phyloP scores from a whole-genome alignment of 1,140 invertebrate genomes.

The Zaprionus inermis region DNA sequence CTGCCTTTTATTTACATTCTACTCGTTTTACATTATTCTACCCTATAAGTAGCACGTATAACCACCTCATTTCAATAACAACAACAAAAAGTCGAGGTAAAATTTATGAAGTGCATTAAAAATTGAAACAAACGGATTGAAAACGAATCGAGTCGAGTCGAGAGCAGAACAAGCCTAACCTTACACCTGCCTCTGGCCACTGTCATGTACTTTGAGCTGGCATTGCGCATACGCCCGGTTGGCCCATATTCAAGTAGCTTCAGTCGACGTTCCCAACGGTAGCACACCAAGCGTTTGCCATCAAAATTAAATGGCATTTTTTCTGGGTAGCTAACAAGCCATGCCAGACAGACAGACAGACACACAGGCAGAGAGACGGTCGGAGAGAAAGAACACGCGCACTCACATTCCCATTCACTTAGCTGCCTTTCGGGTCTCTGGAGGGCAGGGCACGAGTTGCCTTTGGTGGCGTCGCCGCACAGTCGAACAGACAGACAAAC shows the following conservation, averaged over 20 bases:
- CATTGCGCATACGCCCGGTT: slow-evolving; percentile 55
- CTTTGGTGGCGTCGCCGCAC: slow-evolving; percentile 49
- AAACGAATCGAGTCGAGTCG: background rate
- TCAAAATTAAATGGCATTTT: slow-evolving; percentile 75
- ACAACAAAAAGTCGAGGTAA: background rate
- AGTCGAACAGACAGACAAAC: slow-evolving; percentile 22
- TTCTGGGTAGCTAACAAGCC: slow-evolving; percentile 45
- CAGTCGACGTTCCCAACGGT: slow-evolving; percentile 30
- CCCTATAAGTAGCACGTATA: too few species aligned
- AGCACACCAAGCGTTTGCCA: slow-evolving; percentile 50
- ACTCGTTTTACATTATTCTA: too few species aligned
- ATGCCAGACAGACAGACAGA: slow-evolving; percentile 20
- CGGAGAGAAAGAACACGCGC: background rate
- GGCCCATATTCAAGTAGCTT: slow-evolving; percentile 22
- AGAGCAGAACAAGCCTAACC: background rate
- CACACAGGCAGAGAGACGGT: slow-evolving; percentile 21
- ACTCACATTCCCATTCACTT: slow-evolving; percentile 44
- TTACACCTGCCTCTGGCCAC: slow-evolving; percentile 1
- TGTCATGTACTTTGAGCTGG: slow-evolving; percentile 15
- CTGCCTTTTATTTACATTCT: too few species aligned
- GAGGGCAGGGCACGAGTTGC: slow-evolving; percentile 26
- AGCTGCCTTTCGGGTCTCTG: slow-evolving; percentile 34
- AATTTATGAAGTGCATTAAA: slow-evolving; percentile 24
- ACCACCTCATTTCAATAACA: slow-evolving; percentile 21
- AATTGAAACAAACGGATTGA: slow-evolving; percentile 15